Evolutionary conservation across 35 echinoderm and acorn worm species (phyloP), one percentile per base, ranked within the genome.

Genomic region (Heliocidaris tuberculata): DNA sequence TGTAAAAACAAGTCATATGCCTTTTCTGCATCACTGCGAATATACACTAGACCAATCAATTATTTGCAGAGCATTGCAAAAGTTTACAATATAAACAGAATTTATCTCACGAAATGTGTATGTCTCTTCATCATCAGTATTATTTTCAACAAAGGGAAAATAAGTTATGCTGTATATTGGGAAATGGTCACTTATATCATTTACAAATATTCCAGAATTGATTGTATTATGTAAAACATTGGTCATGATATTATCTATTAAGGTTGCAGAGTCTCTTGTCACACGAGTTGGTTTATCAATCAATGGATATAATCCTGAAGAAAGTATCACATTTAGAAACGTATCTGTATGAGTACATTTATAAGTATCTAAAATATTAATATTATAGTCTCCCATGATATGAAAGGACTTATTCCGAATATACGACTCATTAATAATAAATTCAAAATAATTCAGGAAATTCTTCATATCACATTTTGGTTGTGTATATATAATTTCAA

Each of bases 231-330:
- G 5, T 86, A 86, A n/a, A 86, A 86, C 85, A 86, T 86, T 86
- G 85, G 85, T 86, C 85, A 86, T 86, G 21, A 86, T 86, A 17
- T 86, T 86, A n/a, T 86, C 85, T 30, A 86, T 86, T 86, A 86
- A 32, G 17, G 85, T 30, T 27, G 85, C 85, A 17, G 85, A 86
- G 85, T 86, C 31, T 86, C 27, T 32, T 9, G 21, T 27, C 21
- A 86, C 31, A n/a, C 85, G 85, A 30, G 85, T 86, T 7, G 85
- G 85, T 86, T 86, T 86, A 86, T 86, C 85, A 86, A 86, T 86
- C 31, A 86, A n/a, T 30, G 85, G 85, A 32, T 86, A 86, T 30
- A 30, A n/a, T 30, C 85, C 85, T 6, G 85, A 6, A 86, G 85
- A 86, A 86, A 86, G 31, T 30, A 86, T 30, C 31, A 86, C 5